A percentile compares a stretch with the other conserved stretches of the same genome.
phyloP scores from a whole-genome alignment of 1,140 invertebrate genomes.

The Drosophila kanapiae region DNA sequence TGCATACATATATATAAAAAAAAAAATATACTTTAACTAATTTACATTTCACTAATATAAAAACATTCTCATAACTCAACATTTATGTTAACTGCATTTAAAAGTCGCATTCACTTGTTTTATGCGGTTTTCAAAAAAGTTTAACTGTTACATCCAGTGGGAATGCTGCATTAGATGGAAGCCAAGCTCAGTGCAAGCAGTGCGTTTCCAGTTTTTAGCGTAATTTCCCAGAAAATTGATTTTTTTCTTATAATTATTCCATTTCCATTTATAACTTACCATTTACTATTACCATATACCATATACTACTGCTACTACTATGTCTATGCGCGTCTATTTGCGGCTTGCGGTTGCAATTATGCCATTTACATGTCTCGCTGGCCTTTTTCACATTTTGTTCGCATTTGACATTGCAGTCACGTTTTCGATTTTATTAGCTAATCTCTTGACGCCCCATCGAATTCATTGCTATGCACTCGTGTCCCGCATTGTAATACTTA shows the following conservation, averaged over 20 bases:
- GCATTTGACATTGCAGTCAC: constrained; percentile 69
- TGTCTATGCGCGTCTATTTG: constrained; percentile 15
- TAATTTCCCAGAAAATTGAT: constrained; percentile 4
- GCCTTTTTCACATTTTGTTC: constrained; percentile 38
- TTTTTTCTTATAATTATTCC: not conserved
- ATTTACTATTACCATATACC: not conserved
- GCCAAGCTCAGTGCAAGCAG: not conserved
- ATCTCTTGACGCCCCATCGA: constrained; percentile 47
- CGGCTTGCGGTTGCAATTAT: constrained; percentile 53
- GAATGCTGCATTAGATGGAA: not conserved
- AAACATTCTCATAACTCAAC: no score
- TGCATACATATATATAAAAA: not conserved
- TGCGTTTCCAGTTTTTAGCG: not conserved
- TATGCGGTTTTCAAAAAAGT: not conserved
- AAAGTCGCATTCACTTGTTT: not conserved
- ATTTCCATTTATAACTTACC: constrained; percentile 1
- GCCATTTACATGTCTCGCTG: constrained; percentile 65
- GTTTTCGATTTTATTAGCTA: constrained; percentile 72
- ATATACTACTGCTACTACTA: constrained; percentile 5
- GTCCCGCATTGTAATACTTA: constrained; percentile 20
- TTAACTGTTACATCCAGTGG: not conserved
- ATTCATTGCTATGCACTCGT: constrained; percentile 27
- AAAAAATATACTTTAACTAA: not conserved
- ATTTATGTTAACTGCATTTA: no score
- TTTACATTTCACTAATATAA: no score